phyloP scores from a whole-genome alignment of 37 sponge, comb jelly and placozoan species.

The Hormiphora californensis region DNA sequence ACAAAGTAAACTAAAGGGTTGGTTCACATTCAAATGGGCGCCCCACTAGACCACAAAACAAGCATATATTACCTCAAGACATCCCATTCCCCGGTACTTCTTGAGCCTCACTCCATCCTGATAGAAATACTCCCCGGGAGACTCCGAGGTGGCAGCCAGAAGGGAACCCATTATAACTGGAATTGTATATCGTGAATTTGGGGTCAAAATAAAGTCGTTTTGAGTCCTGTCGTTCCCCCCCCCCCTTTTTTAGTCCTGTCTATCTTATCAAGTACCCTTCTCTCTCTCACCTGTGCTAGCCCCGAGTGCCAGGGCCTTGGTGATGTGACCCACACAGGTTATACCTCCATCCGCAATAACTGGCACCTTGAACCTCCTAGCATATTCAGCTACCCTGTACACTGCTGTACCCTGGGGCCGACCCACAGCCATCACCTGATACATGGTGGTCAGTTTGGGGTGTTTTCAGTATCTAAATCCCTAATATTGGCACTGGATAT shows the following conservation, averaged over 20 bases:
- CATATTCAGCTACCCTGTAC: conserved; percentile 88
- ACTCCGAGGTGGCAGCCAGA: conserved; percentile 85
- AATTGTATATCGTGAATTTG: too few species aligned
- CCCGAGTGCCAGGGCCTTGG: conserved; percentile 83
- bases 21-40: neutral
- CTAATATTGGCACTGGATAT: too few species aligned
- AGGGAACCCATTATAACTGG: conserved; percentile 95
- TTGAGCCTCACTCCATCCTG: conserved; percentile 60
- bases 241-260: too few species aligned
- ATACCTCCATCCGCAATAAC: conserved; percentile 95
- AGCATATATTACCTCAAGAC: neutral
- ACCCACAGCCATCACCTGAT: conserved; percentile 87
- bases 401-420: conserved; percentile 92
- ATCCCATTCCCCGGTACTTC: conserved; percentile 63
- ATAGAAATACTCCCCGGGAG: conserved; percentile 86
- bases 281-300: conserved; percentile 64
- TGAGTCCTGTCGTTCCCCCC: too few species aligned
- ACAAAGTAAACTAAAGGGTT: too few species aligned
- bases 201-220: too few species aligned
- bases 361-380: conserved; percentile 79
- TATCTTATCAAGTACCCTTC: too few species aligned
- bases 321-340: conserved; percentile 75
- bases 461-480: too few species aligned
- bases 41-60: neutral
- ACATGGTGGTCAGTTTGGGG: too few species aligned